A percentile compares a stretch with the other conserved stretches of the same genome.
These are phyloP conservation scores for Leucophenga montana DNA, from an alignment of 2,888 invertebrate genomes.

Conservation along the genomic window DNA sequence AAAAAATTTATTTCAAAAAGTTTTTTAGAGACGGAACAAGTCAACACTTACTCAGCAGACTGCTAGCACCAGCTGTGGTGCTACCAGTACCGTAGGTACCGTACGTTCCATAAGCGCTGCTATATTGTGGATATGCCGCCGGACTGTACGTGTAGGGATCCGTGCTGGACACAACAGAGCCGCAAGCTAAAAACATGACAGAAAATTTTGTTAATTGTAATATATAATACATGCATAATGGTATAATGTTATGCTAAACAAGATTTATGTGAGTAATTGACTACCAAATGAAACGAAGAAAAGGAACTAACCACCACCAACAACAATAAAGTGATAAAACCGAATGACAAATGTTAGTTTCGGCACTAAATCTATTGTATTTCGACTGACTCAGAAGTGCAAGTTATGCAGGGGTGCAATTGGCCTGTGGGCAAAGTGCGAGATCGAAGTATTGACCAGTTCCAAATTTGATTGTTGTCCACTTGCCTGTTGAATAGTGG, in stretches of 20 bases:
- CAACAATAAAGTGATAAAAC: background rate
- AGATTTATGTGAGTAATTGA: background rate
- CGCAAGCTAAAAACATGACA: constrained; percentile 74
- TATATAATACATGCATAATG: constrained; percentile 15
- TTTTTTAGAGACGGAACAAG: background rate
- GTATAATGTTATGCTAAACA: too few relatives aligned
- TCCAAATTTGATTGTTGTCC: background rate
- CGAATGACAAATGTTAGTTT: too few relatives aligned
- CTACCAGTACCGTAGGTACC: constrained; percentile 76
- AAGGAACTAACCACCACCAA: constrained; percentile 31
- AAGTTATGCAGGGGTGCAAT: constrained; percentile 30
- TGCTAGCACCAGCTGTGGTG: constrained; percentile 68
- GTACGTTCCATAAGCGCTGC: constrained; percentile 76
- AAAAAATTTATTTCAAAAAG: constrained; percentile 36
- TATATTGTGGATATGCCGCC: constrained; percentile 78
- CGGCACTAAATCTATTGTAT: too few relatives aligned
- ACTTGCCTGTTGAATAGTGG: constrained; percentile 80
- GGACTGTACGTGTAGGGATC: constrained; percentile 82
- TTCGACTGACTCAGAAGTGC: too few relatives aligned
- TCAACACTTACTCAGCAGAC: constrained; percentile 77
- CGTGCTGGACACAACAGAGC: constrained; percentile 77
- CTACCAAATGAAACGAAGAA: constrained; percentile 10
- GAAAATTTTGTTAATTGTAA: background rate
- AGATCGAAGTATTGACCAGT: background rate
- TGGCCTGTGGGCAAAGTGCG: constrained; percentile 5